phyloP scores from a whole-genome alignment of 2,113 vertebrate genomes.

The Myrmecobius fasciatus region DNA sequence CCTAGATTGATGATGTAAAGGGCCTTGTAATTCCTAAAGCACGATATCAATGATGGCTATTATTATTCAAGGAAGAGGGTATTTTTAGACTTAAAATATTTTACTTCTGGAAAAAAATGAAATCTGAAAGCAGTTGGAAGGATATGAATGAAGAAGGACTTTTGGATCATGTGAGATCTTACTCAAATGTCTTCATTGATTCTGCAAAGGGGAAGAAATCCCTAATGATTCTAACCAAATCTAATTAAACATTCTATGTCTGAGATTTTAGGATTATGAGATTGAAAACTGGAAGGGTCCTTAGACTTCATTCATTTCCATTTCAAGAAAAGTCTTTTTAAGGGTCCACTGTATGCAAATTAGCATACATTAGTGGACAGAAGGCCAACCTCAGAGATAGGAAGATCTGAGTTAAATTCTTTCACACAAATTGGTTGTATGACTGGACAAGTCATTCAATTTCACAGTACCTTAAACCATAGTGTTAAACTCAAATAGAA shows the following conservation, averaged over 20 bases:
- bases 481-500: not conserved
- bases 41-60: not conserved
- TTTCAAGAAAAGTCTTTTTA: not conserved
- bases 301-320: not conserved
- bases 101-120: not conserved
- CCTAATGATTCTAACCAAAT: not conserved
- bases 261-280: not conserved
- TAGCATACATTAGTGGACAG: not conserved
- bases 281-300: not conserved
- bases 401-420: not conserved
- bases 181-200: not conserved
- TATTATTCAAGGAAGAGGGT: not conserved
- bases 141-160: not conserved
- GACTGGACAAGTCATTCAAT: not conserved
- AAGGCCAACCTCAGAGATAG: not conserved
- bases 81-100: not conserved
- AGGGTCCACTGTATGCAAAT: not conserved
- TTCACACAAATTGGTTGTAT: not conserved
- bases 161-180: not conserved
- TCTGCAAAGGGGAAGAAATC: not conserved
- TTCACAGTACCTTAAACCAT: not conserved
- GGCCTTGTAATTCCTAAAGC: not conserved
- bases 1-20: not conserved
- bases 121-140: not conserved
- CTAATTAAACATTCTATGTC: not conserved